Conservation (phyloP, 2,888 invertebrate species). For the Glyphotaelius pellucidus region DNA sequence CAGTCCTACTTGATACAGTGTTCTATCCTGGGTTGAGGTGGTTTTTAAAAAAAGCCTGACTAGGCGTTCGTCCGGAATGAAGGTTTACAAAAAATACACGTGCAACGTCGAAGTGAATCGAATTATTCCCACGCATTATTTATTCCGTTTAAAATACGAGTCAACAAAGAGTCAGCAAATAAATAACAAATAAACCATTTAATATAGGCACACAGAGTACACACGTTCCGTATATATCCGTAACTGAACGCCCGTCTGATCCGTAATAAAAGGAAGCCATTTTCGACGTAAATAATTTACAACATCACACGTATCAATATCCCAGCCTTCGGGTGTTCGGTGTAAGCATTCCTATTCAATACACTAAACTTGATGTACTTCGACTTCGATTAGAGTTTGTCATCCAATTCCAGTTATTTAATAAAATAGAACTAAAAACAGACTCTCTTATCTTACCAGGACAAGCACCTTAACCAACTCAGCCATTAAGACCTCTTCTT, state of each 20-base stretch:
- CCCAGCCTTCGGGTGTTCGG: not conserved
- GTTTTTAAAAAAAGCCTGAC: not conserved
- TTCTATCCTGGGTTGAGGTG: no score
- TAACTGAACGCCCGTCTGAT: constrained; percentile 40
- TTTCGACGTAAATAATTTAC: constrained; percentile 50
- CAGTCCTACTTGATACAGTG: no score
- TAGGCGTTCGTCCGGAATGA: not conserved
- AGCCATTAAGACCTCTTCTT: no score
- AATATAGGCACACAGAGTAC: not conserved
- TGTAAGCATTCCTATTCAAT: not conserved
- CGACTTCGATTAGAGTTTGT: not conserved
- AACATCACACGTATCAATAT: constrained; percentile 43
- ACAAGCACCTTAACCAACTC: no score
- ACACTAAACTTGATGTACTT: not conserved
- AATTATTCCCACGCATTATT: not conserved
- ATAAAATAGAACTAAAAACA: no score
- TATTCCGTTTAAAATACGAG: not conserved
- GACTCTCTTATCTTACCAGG: no score
- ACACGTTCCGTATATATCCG: not conserved
- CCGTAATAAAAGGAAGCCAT: constrained; percentile 50
- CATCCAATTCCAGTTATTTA: no score
- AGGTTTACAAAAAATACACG: not conserved
- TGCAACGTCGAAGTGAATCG: not conserved
- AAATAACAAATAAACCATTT: not conserved
- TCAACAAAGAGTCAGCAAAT: not conserved